Evolutionary conservation across 2,113 vertebrate species (phyloP).

Genomic region (Caranx ignobilis): DNA sequence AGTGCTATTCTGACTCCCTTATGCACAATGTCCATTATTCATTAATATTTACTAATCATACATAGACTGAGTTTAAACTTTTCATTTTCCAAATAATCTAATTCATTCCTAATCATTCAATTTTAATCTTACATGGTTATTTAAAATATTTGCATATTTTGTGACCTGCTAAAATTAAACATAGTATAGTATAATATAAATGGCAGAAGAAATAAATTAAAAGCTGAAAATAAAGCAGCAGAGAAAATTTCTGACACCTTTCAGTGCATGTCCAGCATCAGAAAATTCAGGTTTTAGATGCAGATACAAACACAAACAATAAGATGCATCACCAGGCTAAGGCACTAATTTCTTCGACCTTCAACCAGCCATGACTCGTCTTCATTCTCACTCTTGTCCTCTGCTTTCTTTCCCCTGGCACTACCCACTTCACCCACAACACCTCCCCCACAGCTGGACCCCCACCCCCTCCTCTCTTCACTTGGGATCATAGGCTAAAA

Average conservation of each 20-base stretch:
- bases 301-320: not conserved
- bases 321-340: not conserved
- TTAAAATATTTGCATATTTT: not conserved
- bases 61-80: not conserved
- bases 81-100: not conserved
- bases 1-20: not conserved
- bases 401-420: constrained; percentile 42
- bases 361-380: constrained; percentile 1
- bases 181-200: not conserved
- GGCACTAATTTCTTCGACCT: not conserved
- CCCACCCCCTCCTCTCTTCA: constrained; percentile 49
- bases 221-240: not conserved
- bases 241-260: not conserved
- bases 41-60: not conserved
- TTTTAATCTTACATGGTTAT: not conserved
- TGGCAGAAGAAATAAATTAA: not conserved
- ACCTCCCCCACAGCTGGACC: constrained; percentile 48
- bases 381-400: constrained; percentile 15
- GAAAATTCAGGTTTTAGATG: not conserved
- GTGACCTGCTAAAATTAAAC: not conserved
- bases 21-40: not conserved
- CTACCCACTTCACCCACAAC: constrained; percentile 39
- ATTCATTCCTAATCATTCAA: not conserved
- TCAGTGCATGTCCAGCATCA: not conserved
- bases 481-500: constrained; percentile 70